These are phyloP conservation scores for Macheiramphus alcinus DNA, from an alignment of 2,113 vertebrate genomes.

Conservation along the genomic window DNA sequence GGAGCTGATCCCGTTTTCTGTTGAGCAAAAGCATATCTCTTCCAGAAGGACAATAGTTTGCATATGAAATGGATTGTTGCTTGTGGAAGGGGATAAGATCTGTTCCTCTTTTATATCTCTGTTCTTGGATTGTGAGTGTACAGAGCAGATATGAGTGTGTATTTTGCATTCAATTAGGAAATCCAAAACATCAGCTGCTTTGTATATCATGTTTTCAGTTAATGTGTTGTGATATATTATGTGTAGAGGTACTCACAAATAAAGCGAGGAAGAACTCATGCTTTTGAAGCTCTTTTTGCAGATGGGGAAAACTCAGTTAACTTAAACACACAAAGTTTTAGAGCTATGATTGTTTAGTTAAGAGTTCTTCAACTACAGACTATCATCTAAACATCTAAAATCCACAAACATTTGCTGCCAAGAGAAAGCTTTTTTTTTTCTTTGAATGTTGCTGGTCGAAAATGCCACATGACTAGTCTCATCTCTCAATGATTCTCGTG, in stretches of 20 bases:
- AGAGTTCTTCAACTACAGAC: background rate
- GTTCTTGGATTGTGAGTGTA: background rate
- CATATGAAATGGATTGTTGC: background rate
- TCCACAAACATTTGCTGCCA: background rate
- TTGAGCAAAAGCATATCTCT: background rate
- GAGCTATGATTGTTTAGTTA: background rate
- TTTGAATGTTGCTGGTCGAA: background rate
- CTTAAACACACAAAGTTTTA: background rate
- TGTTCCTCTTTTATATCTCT: background rate
- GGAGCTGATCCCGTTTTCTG: background rate
- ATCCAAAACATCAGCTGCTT: background rate
- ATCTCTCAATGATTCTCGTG: accelerated
- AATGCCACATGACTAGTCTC: background rate
- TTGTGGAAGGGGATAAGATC: background rate
- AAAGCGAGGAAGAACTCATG: background rate
- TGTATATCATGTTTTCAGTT: background rate
- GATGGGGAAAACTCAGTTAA: background rate
- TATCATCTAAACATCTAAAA: background rate
- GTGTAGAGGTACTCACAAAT: background rate
- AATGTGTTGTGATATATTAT: background rate
- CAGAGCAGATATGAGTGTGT: background rate
- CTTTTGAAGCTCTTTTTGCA: background rate
- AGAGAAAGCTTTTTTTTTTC: background rate
- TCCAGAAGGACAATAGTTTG: background rate
- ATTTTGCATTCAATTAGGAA: background rate